Percentiles rank a stretch among this genome's conserved stretches.
Evolutionary conservation across 35 echinoderm and acorn worm genomes (phyloP).

Genomic region (Acanthaster planci): DNA sequence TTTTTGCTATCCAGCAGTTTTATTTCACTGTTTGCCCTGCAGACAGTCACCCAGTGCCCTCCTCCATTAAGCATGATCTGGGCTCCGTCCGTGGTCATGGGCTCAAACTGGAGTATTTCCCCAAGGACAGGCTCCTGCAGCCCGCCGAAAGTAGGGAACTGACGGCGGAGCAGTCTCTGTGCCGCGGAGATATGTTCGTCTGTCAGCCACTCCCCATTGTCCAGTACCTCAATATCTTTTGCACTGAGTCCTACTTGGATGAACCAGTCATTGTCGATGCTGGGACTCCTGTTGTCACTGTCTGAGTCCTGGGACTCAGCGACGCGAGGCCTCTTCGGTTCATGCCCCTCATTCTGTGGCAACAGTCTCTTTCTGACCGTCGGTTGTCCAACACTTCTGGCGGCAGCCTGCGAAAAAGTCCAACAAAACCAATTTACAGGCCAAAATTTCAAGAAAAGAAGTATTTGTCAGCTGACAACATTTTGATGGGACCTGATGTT

Average conservation of each 20-base stretch:
- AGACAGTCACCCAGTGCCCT: neutral
- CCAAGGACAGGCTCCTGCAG: slow-evolving; percentile 1
- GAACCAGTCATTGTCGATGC: neutral
- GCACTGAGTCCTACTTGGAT: neutral
- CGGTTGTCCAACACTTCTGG: neutral
- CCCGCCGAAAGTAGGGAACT: neutral
- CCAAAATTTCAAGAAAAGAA: too few relatives aligned
- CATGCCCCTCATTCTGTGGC: neutral
- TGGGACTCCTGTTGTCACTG: neutral
- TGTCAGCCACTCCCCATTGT: slow-evolving; percentile 11
- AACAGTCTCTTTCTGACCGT: neutral
- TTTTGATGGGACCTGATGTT: too few relatives aligned
- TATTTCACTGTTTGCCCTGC: neutral
- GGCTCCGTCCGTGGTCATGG: neutral
- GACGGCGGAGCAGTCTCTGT: neutral
- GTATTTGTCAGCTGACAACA: too few relatives aligned
- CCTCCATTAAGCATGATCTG: slow-evolving; percentile 4
- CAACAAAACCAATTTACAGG: too few relatives aligned
- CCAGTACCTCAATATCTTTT: slow-evolving; percentile 6
- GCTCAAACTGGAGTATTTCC: slow-evolving; percentile 7
- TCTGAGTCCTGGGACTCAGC: neutral
- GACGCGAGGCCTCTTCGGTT: neutral
- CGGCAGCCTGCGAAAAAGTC: neutral
- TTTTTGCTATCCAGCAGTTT: slow-evolving; percentile 15
- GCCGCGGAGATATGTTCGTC: slow-evolving; percentile 5